Percentiles rank a stretch among this genome's conserved stretches.
These are phyloP conservation scores for Bimastos eiseni DNA, from an alignment of 2,888 invertebrate species.

Conservation along the genomic window DNA sequence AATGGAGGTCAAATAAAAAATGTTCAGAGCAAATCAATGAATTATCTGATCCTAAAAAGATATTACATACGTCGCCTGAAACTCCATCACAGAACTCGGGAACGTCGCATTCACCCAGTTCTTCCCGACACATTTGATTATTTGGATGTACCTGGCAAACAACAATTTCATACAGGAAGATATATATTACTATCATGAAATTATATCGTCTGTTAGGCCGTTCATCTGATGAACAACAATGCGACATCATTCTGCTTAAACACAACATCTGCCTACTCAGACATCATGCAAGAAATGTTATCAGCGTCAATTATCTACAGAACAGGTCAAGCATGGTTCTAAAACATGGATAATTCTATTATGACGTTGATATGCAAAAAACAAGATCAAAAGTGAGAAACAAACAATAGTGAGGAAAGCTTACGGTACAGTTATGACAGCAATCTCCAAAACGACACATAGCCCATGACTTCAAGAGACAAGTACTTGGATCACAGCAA, in stretches of 20 bases:
- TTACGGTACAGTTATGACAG: constrained; percentile 86
- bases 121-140: constrained; percentile 75
- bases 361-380: too few relatives aligned
- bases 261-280: too few relatives aligned
- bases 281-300: neutral
- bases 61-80: constrained; percentile 68
- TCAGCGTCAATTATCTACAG: too few relatives aligned
- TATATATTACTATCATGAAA: neutral
- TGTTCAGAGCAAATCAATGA: neutral
- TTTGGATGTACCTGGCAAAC: constrained; percentile 50
- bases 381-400: neutral
- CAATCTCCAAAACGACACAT: constrained; percentile 91
- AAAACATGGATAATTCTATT: too few relatives aligned
- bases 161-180: neutral
- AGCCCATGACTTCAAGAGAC: constrained; percentile 88
- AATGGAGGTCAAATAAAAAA: too few relatives aligned
- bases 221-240: neutral
- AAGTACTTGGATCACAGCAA: constrained; percentile 96
- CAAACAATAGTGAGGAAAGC: constrained; percentile 43
- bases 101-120: constrained; percentile 90
- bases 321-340: too few relatives aligned
- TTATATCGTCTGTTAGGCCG: neutral
- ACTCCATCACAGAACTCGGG: constrained; percentile 90
- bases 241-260: neutral
- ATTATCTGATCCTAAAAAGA: neutral